Base-by-base conservation (phyloP, 2,888 invertebrate genomes). In the Orgyia antiqua region DNA sequence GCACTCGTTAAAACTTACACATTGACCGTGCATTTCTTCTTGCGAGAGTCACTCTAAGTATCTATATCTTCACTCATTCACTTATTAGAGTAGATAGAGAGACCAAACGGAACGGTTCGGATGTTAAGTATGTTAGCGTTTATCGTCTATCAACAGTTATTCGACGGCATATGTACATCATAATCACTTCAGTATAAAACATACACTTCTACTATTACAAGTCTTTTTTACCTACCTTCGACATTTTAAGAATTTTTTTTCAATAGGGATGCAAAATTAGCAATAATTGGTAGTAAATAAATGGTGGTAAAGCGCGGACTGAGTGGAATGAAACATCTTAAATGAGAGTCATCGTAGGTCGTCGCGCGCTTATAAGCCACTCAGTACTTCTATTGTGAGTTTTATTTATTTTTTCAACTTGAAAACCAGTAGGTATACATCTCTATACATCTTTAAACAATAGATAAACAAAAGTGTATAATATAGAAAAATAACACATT, bases 1-100 rank as follows among this genome's bases (percentile, higher is more conserved):
- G 84, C 84, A 86, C 84, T 86, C 73, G 84, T 86, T 86, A 86
- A 83, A 75, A 77, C 75, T 78, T 73, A 86, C 84, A 86, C 84
- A 79, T 77, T 76, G 74, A 67, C 82, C 79, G 79, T 77, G 69
- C 71, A 75, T 73, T 74, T 72, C 75, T 79, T 77, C 82, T 75
- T 68, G 68, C 71, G 74, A 68, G 74, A 71, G 63, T 74, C 65
- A 67, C 73, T 75, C 68, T 68, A 65, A 65, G 65, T 71, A 68
- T 68, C 68, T 57, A 69, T 69, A 70, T 78, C 76, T 77, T 76
- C 78, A 69, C 71, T 67, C 44, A 65, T 71, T 73, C 72, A 69
- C 75, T 76, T 77, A 64, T 58, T 79, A 77, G 75, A 76, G 69
- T 83, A 80, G 80, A 74, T 74, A 63, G 60, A 65, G 76, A 76